Evolutionary conservation across 2,113 vertebrate species (phyloP).

Genomic region (Ceyx margarethae): DNA sequence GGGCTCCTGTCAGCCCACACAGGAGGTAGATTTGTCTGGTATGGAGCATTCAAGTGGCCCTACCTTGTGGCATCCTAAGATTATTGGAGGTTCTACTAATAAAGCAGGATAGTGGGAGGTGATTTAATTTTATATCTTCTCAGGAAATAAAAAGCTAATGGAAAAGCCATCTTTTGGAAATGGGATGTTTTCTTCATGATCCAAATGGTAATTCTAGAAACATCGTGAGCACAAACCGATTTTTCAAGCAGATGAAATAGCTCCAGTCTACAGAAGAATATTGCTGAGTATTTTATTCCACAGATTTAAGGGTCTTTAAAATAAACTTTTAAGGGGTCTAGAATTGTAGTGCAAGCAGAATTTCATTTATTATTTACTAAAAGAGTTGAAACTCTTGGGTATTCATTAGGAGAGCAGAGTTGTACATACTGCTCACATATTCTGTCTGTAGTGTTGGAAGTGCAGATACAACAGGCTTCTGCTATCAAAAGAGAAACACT

Average conservation of each 20-base stretch:
- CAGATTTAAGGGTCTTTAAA: neutral
- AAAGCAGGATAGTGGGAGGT: neutral
- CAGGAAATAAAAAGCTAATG: neutral
- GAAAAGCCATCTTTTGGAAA: constrained; percentile 1
- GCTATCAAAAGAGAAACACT: constrained; percentile 15
- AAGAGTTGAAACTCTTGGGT: constrained; percentile 26
- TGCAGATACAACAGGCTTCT: neutral
- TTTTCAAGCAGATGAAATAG: neutral
- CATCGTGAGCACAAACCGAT: neutral
- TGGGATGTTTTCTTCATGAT: neutral
- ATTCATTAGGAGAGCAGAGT: constrained; percentile 41
- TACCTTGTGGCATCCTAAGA: neutral
- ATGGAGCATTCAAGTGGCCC: neutral
- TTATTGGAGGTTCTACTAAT: neutral
- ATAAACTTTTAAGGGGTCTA: constrained; percentile 25
- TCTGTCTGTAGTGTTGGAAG: constrained; percentile 5
- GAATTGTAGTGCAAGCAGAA: neutral
- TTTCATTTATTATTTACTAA: constrained; percentile 59
- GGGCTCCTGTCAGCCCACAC: neutral
- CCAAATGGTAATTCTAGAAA: neutral
- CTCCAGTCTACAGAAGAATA: neutral
- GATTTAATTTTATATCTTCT: neutral
- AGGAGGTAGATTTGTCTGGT: neutral
- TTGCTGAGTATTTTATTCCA: neutral
- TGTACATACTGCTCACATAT: constrained; percentile 34